Evolutionary conservation across 2,888 invertebrate genomes (phyloP).

Genomic region (Leistus spinibarbis): DNA sequence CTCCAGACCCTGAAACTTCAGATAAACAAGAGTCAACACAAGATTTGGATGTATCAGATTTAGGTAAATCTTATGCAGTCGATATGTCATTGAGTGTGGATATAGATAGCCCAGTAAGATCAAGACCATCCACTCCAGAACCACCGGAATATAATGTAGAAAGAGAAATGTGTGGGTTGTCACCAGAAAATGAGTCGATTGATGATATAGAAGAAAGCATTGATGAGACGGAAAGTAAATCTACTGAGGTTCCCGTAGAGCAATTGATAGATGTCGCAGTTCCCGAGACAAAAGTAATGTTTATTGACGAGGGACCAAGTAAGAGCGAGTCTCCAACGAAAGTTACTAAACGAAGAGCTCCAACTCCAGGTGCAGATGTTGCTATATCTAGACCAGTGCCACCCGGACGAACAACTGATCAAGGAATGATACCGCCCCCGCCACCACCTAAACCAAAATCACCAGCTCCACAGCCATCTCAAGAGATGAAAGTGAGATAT

Average conservation of each 20-base stretch:
- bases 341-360: conserved; percentile 59
- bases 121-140: conserved; percentile 17
- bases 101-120: conserved; percentile 16
- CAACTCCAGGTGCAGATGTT: conserved; percentile 41
- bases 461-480: conserved; percentile 23
- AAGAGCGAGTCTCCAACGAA: conserved; percentile 59
- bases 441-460: conserved; percentile 38
- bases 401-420: conserved; percentile 56
- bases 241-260: conserved; percentile 16
- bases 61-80: conserved; percentile 8
- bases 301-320: conserved; percentile 49
- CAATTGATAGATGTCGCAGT: conserved; percentile 17
- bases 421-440: conserved; percentile 55
- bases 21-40: conserved; percentile 10
- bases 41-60: too few relatives aligned
- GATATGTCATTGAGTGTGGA: conserved; percentile 25
- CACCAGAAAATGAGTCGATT: conserved; percentile 5
- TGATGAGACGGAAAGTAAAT: conserved; percentile 17
- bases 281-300: conserved; percentile 8
- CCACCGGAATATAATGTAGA: background rate
- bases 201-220: conserved; percentile 13
- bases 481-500: conserved; percentile 22
- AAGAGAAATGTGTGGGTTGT: background rate
- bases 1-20: conserved; percentile 12
- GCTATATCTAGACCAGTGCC: conserved; percentile 59